phyloP scores from a whole-genome alignment of 1,140 invertebrate species.

The silkworm (Bombyx mori) region ASM3026992v2 NC_085116.1:16258501-16259000 shows the following conservation, averaged over 20 bases:
- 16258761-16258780: conserved; percentile 85
- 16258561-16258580: too few relatives aligned
- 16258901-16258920: too few relatives aligned
- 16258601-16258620: too few relatives aligned
- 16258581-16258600: too few relatives aligned
- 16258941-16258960: too few relatives aligned
- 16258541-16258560: too few relatives aligned
- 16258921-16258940: too few relatives aligned
- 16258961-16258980: too few relatives aligned
- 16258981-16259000: too few relatives aligned
- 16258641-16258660: background rate
- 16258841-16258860: conserved; percentile 81
- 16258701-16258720: conserved; percentile 44
- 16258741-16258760: conserved; percentile 37
- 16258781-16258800: conserved; percentile 88
- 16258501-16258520: too few relatives aligned
- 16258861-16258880: conserved; percentile 9
- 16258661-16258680: conserved; percentile 22
- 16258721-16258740: conserved; percentile 39
- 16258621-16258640: background rate
- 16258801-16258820: conserved; percentile 81
- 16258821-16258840: conserved; percentile 83
- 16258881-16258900: too few relatives aligned
- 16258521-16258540: too few relatives aligned
- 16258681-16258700: conserved; percentile 33